Conservation (phyloP, 2,888 invertebrate species). For the Mythimna loreyi region DNA sequence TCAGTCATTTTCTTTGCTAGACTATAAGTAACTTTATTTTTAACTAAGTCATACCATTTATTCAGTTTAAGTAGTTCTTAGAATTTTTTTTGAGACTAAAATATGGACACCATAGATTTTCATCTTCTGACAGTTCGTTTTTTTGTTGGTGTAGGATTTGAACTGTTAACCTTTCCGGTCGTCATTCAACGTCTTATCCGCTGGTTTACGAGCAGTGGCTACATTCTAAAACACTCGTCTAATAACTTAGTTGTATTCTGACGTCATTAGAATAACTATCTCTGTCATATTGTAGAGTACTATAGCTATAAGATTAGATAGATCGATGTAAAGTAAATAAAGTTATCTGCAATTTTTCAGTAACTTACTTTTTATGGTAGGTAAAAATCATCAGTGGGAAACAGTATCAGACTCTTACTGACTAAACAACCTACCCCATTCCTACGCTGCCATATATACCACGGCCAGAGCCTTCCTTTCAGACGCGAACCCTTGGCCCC, state of each 20-base stretch:
- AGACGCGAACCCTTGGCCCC: too few relatives aligned
- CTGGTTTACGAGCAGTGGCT: conserved; percentile 19
- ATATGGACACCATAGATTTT: not conserved
- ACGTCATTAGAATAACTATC: conserved; percentile 13
- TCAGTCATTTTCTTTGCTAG: too few relatives aligned
- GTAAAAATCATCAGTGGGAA: too few relatives aligned
- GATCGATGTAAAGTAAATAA: too few relatives aligned
- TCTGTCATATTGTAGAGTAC: not conserved
- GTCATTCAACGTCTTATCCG: conserved; percentile 30
- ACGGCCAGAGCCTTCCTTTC: too few relatives aligned
- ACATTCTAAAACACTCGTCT: conserved; percentile 1
- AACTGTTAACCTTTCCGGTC: conserved; percentile 22
- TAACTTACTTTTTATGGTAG: too few relatives aligned
- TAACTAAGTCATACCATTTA: too few relatives aligned
- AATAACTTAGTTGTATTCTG: conserved; percentile 1
- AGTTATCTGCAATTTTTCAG: too few relatives aligned
- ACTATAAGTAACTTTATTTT: not conserved
- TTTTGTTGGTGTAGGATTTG: conserved; percentile 5
- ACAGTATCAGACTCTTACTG: too few relatives aligned
- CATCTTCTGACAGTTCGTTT: not conserved
- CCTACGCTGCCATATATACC: too few relatives aligned
- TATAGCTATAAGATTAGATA: not conserved
- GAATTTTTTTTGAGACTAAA: not conserved
- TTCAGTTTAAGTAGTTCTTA: too few relatives aligned
- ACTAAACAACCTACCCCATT: too few relatives aligned